Base-by-base conservation (phyloP, 2,113 vertebrate genomes). In the Paradisaea rubra region DNA sequence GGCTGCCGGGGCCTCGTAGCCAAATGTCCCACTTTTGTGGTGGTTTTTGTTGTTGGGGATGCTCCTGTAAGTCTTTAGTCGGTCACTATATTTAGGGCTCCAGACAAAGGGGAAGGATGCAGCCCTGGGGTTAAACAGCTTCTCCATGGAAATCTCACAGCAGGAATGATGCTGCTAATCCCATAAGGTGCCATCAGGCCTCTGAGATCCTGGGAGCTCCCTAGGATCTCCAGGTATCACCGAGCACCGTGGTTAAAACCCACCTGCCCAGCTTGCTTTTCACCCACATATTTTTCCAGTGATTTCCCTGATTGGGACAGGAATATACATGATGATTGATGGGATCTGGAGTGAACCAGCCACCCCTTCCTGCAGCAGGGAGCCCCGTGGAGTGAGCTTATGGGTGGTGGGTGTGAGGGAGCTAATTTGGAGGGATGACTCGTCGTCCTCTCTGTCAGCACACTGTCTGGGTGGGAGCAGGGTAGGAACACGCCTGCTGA, bases 401-500 rank as follows among this genome's bases (percentile, higher is more conserved):
- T 1, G 24, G 35, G 28, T 73, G 69, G 35, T 49, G 71, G 21
- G 21, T 86, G 78, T n/a, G 13, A 72, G 18, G 17, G 45, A 91
- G 66, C 54, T 80, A 25, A 50, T 80, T 39, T 39, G 65, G 66
- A 63, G 11, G 23, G 33, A 45, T 84, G 89, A 61, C 49, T 49
- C 0, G 14, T 74, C 19, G 10, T 88, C 14, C 25, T 52, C 42
- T 9, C 72, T 2, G 1, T 31, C 65, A 71, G 61, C 20, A 10
- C 16, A 15, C 25, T 52, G 49, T 31, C 23, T 6, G 5, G 61
- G 74, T 3, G 0, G 31, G 15, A 76, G 60, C 47, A 5, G 52
- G 69, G 77, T 52, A 87, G 79, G 82, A 92, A 78, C 80, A 45
- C 13, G 45, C 79, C 61, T 83, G 85, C 81, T 94, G 91, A 91